phyloP scores from a whole-genome alignment of 1,140 invertebrate genomes.

The Zaprionus gabonicus region DNA sequence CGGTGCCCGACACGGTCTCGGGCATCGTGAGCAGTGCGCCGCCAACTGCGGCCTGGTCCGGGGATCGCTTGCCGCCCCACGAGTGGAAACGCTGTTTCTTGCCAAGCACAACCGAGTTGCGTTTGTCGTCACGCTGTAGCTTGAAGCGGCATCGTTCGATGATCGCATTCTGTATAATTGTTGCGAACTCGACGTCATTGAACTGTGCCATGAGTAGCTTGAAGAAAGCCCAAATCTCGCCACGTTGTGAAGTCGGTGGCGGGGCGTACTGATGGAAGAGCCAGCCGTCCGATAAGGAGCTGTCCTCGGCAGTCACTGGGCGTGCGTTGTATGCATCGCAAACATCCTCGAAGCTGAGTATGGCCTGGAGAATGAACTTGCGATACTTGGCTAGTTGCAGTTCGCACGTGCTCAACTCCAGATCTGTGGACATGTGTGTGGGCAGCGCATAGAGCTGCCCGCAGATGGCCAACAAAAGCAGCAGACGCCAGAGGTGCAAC shows the following conservation, averaged over 20 bases:
- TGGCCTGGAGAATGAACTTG: constrained; percentile 74
- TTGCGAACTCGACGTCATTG: constrained; percentile 72
- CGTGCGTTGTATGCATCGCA: constrained; percentile 75
- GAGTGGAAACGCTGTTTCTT: constrained; percentile 84
- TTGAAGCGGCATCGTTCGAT: constrained; percentile 78
- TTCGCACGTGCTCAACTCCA: constrained; percentile 68
- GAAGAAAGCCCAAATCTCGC: constrained; percentile 81
- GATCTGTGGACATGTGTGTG: constrained; percentile 28
- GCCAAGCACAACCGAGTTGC: constrained; percentile 77
- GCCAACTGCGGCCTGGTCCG: constrained; percentile 18
- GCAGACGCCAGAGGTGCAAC: constrained; percentile 58
- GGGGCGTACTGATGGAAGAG: constrained; percentile 71
- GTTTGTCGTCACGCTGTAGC: constrained; percentile 76
- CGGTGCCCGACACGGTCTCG: constrained; percentile 13
- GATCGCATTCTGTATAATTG: constrained; percentile 70
- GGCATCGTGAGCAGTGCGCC: constrained; percentile 25
- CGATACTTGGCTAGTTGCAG: constrained; percentile 76
- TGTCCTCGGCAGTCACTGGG: constrained; percentile 42
- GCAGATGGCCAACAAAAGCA: constrained; percentile 51
- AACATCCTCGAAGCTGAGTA: constrained; percentile 80
- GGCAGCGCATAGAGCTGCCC: constrained; percentile 51
- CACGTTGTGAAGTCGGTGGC: constrained; percentile 64
- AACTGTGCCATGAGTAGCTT: constrained; percentile 81
- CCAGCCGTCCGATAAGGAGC: constrained; percentile 42
- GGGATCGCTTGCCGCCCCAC: constrained; percentile 83